phyloP scores from a whole-genome alignment of 1,140 invertebrate species.

The Pantala flavescens region DNA sequence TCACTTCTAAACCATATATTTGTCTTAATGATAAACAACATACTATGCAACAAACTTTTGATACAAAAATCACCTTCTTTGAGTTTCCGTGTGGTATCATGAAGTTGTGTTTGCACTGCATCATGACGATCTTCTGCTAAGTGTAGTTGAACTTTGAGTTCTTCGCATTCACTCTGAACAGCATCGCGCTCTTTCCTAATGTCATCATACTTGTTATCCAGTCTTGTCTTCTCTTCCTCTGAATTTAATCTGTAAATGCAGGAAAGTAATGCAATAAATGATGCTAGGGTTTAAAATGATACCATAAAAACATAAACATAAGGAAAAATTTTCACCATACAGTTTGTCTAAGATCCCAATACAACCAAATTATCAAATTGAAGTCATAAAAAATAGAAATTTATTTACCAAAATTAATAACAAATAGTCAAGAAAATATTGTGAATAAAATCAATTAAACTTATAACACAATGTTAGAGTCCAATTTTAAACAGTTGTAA shows the following conservation, averaged over 20 bases:
- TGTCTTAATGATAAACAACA: too few relatives aligned
- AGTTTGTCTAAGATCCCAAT: too few relatives aligned
- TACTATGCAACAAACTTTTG: too few relatives aligned
- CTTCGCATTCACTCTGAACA: slow-evolving; percentile 54
- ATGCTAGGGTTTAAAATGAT: slow-evolving; percentile 3
- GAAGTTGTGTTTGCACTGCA: slow-evolving; percentile 56
- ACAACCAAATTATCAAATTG: too few relatives aligned
- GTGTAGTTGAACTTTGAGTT: slow-evolving; percentile 63
- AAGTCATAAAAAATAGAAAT: too few relatives aligned
- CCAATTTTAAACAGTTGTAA: too few relatives aligned
- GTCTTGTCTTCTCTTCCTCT: slow-evolving; percentile 59
- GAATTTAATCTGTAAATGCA: slow-evolving; percentile 36
- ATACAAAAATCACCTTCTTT: slow-evolving; percentile 53
- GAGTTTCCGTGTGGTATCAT: slow-evolving; percentile 61
- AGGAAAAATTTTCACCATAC: slow-evolving; percentile 18
- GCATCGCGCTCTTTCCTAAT: slow-evolving; percentile 58
- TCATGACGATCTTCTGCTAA: slow-evolving; percentile 67
- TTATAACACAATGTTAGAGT: too few relatives aligned
- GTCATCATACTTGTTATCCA: slow-evolving; percentile 59
- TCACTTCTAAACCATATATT: too few relatives aligned
- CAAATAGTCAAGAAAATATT: too few relatives aligned
- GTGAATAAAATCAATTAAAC: too few relatives aligned
- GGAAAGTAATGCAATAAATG: too few relatives aligned
- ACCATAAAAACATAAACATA: slow-evolving; percentile 15
- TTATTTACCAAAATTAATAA: too few relatives aligned